Evolutionary conservation across 2,797 vertebrate species (phyloP).

Genomic region (Gallinago stenura): DNA sequence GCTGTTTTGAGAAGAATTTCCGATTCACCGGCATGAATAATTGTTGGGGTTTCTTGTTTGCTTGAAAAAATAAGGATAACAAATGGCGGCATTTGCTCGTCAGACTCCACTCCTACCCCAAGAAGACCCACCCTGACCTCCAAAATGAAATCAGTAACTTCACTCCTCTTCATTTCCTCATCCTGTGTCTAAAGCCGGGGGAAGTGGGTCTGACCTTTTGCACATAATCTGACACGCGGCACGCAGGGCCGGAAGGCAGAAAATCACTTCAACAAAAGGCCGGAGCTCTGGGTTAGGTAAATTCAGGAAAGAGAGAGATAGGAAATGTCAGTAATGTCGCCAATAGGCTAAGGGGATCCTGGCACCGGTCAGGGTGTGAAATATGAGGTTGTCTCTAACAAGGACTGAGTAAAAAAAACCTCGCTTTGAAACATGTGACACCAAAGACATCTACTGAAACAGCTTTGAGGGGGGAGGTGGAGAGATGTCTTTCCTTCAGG

Average conservation of each 20-base stretch:
- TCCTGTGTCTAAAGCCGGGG: conserved; percentile 90
- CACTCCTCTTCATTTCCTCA: conserved; percentile 91
- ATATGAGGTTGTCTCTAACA: conserved; percentile 79
- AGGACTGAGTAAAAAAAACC: conserved; percentile 55
- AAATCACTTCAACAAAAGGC: conserved; percentile 90
- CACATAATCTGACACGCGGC: conserved; percentile 96
- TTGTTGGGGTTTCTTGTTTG: conserved; percentile 63
- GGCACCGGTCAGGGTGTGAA: conserved; percentile 66
- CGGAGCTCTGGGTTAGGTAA: conserved; percentile 86
- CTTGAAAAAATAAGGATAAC: conserved; percentile 60
- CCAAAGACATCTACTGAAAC: conserved; percentile 53
- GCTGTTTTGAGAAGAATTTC: conserved; percentile 81
- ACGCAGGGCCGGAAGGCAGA: conserved; percentile 88
- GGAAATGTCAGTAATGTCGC: conserved; percentile 83
- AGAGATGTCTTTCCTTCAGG: conserved; percentile 36
- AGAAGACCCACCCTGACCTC: conserved; percentile 78
- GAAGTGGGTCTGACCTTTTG: conserved; percentile 91
- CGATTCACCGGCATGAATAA: conserved; percentile 67
- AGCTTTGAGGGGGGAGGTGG: conserved; percentile 21
- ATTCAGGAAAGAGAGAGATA: conserved; percentile 90
- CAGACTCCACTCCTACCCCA: conserved; percentile 33
- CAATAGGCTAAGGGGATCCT: conserved; percentile 73
- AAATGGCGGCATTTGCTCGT: conserved; percentile 59
- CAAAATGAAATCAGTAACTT: conserved; percentile 78
- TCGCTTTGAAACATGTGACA: conserved; percentile 60